A percentile compares a stretch with the other conserved stretches of the same genome.
Evolutionary conservation across 2,797 vertebrate genomes (phyloP).

Genomic region (Tapirus indicus): DNA sequence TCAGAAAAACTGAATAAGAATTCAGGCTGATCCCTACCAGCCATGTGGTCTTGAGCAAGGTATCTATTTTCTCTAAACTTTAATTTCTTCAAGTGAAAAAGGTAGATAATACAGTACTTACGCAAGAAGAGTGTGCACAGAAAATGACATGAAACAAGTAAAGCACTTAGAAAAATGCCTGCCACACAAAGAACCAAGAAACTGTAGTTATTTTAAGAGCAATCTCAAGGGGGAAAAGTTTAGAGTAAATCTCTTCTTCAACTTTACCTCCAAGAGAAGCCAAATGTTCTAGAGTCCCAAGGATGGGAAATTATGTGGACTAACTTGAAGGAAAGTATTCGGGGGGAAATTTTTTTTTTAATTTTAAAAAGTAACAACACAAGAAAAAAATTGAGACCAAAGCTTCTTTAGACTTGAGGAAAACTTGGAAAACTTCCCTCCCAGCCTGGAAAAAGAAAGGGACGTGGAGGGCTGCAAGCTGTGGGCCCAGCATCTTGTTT

Average conservation of each 20-base stretch:
- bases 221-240: background rate
- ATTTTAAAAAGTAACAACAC: background rate
- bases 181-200: background rate
- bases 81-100: constrained; percentile 25
- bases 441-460: background rate
- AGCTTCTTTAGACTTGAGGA: background rate
- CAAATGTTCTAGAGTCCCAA: background rate
- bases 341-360: background rate
- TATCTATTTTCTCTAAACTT: background rate
- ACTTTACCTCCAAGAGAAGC: background rate
- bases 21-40: background rate
- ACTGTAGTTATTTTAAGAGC: background rate
- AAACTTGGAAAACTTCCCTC: background rate
- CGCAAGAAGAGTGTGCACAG: background rate
- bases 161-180: background rate
- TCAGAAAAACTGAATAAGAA: constrained; percentile 11
- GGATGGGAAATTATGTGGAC: background rate
- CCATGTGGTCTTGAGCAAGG: background rate
- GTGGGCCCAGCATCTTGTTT: background rate
- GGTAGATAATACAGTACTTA: background rate
- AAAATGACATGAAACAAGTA: constrained; percentile 28
- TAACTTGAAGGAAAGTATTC: background rate
- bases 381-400: background rate
- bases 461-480: background rate
- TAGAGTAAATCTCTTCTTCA: background rate